Evolutionary conservation across 2,888 invertebrate genomes (phyloP).

Genomic region (Drosophila suboccidentalis): DNA sequence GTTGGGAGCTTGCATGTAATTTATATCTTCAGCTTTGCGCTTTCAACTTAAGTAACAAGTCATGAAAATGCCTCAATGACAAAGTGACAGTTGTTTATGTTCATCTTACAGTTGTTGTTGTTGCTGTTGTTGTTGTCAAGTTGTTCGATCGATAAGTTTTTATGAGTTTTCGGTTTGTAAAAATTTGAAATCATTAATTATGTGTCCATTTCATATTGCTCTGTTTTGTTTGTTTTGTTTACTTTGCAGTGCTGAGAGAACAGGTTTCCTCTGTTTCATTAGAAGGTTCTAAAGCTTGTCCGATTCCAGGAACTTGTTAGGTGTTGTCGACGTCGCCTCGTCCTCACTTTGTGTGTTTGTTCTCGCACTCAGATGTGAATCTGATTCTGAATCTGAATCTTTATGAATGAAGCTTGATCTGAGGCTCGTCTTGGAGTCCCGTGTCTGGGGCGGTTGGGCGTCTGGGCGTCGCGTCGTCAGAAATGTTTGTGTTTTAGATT

Average conservation of each 20-base stretch:
- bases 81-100: constrained; percentile 39
- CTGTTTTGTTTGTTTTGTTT: constrained; percentile 18
- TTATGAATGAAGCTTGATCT: constrained; percentile 67
- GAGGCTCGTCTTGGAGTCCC: constrained; percentile 9
- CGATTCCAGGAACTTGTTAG: constrained; percentile 70
- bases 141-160: constrained; percentile 57
- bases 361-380: constrained; percentile 60
- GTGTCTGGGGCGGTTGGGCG: constrained; percentile 20
- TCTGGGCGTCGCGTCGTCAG: constrained; percentile 25
- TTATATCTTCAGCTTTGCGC: constrained; percentile 43
- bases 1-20: constrained; percentile 41
- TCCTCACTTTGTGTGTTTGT: constrained; percentile 26
- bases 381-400: constrained; percentile 59
- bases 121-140: constrained; percentile 6
- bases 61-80: constrained; percentile 44
- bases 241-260: not conserved
- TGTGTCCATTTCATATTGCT: constrained; percentile 24
- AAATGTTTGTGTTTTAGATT: constrained; percentile 39
- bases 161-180: constrained; percentile 52
- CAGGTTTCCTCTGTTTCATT: constrained; percentile 34
- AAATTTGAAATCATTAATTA: constrained; percentile 76
- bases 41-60: constrained; percentile 43
- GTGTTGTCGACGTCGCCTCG: constrained; percentile 29
- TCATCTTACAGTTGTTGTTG: constrained; percentile 5
- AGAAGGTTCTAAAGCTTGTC: constrained; percentile 53